Conservation (phyloP, 1,140 invertebrate species). For the Listronotus bonariensis region DNA sequence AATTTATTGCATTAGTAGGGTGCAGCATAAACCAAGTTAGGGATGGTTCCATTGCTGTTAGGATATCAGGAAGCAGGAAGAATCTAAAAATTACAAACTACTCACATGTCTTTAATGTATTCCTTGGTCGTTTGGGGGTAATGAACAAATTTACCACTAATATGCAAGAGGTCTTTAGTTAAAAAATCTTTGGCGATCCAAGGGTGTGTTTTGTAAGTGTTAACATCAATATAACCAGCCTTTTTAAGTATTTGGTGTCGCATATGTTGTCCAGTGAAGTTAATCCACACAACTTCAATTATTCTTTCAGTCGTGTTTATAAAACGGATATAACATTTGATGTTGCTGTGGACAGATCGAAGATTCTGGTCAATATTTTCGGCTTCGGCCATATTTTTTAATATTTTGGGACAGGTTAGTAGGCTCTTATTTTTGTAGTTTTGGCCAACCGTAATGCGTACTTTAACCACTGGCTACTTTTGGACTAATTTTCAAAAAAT, state of each 20-base stretch:
- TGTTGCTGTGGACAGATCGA: constrained; percentile 56
- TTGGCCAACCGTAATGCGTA: neutral
- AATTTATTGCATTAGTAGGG: too few species aligned
- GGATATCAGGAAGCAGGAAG: too few species aligned
- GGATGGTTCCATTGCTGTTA: too few species aligned
- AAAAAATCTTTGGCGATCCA: constrained; percentile 72
- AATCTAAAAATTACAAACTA: neutral
- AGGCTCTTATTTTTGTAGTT: neutral
- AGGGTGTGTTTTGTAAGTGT: constrained; percentile 73
- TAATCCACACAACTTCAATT: constrained; percentile 75
- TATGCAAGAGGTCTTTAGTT: constrained; percentile 62
- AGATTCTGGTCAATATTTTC: constrained; percentile 39
- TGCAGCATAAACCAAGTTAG: too few species aligned
- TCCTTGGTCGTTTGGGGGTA: constrained; percentile 45
- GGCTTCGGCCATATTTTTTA: neutral
- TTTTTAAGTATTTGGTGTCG: constrained; percentile 62
- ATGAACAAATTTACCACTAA: constrained; percentile 54
- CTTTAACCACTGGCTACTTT: neutral
- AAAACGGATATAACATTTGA: constrained; percentile 69
- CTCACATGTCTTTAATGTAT: constrained; percentile 33
- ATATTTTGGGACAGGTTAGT: too few species aligned
- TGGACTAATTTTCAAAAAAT: neutral
- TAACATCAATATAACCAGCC: constrained; percentile 63
- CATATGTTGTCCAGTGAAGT: constrained; percentile 66
- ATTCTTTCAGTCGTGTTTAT: constrained; percentile 66